phyloP scores from a whole-genome alignment of 1,140 invertebrate species.

The Brachionus paranguensis region DNA sequence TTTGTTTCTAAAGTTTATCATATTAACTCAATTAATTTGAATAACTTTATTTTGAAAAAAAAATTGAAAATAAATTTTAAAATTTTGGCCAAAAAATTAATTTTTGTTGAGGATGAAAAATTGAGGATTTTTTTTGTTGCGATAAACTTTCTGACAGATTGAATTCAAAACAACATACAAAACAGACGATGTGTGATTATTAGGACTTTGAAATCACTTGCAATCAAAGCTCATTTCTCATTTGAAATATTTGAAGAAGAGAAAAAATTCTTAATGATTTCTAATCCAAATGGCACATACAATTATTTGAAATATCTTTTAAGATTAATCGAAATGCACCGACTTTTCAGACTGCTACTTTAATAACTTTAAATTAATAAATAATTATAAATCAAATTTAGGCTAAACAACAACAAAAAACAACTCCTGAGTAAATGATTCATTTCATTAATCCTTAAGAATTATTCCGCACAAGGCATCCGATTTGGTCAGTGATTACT shows the following conservation, averaged over 20 bases:
- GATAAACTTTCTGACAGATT: not conserved
- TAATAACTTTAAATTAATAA: conserved; percentile 34
- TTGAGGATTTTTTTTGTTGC: no score
- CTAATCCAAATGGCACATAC: conserved; percentile 29
- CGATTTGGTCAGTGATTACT: not conserved
- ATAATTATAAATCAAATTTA: conserved; percentile 28
- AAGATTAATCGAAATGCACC: conserved; percentile 30
- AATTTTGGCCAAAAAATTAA: no score
- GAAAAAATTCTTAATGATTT: conserved; percentile 16
- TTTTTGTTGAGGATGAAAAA: not conserved
- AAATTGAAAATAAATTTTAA: no score
- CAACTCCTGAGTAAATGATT: conserved; percentile 1
- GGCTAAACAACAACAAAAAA: not conserved
- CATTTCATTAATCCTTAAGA: not conserved
- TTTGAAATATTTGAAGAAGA: not conserved
- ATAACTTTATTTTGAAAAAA: no score
- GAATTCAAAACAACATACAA: not conserved
- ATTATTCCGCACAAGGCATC: not conserved
- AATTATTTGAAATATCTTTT: conserved; percentile 23
- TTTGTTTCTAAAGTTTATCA: not conserved
- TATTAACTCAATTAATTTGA: no score
- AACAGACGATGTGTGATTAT: not conserved
- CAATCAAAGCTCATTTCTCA: not conserved
- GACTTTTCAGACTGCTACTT: conserved; percentile 33
- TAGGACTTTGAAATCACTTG: not conserved